Evolutionary conservation across 1,140 invertebrate species (phyloP).

Genomic region (Drosophila melanica): DNA sequence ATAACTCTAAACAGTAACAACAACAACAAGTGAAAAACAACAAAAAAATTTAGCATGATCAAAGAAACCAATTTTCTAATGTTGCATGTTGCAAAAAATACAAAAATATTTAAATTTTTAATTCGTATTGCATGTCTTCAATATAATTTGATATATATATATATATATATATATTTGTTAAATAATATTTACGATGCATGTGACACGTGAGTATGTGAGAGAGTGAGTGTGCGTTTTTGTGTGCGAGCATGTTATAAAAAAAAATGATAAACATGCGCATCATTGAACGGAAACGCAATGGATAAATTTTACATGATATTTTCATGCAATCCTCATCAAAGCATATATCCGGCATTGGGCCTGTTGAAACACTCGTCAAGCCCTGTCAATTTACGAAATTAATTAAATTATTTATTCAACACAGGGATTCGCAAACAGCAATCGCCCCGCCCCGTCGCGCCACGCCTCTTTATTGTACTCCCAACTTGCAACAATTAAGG

Average conservation of each 20-base stretch:
- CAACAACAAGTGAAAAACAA: slow-evolving; percentile 33
- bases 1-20: slow-evolving; percentile 48
- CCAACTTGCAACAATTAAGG: slow-evolving; percentile 10
- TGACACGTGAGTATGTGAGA: not conserved
- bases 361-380: slow-evolving; percentile 44
- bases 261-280: slow-evolving; percentile 21
- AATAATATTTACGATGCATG: slow-evolving; percentile 9
- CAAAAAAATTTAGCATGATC: slow-evolving; percentile 46
- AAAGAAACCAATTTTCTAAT: slow-evolving; percentile 13
- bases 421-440: slow-evolving; percentile 27
- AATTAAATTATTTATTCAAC: slow-evolving; percentile 81
- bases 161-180: not conserved
- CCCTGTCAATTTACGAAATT: slow-evolving; percentile 73
- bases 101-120: not conserved
- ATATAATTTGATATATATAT: not conserved
- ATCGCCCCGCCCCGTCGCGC: not conserved
- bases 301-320: slow-evolving; percentile 27
- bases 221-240: not conserved
- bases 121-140: slow-evolving; percentile 7
- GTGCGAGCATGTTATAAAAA: not conserved
- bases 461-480: no score
- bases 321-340: slow-evolving; percentile 22
- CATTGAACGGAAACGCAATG: slow-evolving; percentile 28
- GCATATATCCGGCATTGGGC: slow-evolving; percentile 40
- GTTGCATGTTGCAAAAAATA: slow-evolving; percentile 16